phyloP scores from a whole-genome alignment of 35 echinoderm and acorn worm species.

The Heliocidaris tuberculata region DNA sequence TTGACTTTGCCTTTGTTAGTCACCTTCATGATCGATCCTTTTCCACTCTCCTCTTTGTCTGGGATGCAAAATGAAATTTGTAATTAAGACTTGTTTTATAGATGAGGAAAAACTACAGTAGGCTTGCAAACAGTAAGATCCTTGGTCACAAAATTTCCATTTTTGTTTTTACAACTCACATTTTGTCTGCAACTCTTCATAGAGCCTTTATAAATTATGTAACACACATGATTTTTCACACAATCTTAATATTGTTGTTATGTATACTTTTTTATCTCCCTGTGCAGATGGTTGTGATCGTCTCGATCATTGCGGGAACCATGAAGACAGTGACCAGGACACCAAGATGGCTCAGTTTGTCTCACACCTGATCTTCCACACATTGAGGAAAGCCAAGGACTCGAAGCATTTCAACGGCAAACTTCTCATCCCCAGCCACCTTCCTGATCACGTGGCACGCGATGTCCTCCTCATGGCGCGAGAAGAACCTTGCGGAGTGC shows the following conservation, averaged over 20 bases:
- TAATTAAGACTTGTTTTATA: no score
- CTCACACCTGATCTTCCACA: conserved; percentile 60
- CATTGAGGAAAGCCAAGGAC: conserved; percentile 60
- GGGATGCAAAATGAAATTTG: no score
- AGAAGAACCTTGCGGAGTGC: conserved; percentile 88
- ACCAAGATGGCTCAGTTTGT: conserved; percentile 72
- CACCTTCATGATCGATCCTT: background rate
- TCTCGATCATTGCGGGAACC: conserved; percentile 51
- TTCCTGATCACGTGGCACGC: conserved; percentile 65
- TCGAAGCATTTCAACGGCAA: conserved; percentile 29
- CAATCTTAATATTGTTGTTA: no score
- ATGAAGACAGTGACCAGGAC: conserved; percentile 68
- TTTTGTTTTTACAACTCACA: no score
- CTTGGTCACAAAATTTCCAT: no score
- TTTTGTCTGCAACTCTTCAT: no score
- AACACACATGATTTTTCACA: no score
- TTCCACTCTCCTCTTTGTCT: no score
- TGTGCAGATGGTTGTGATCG: conserved; percentile 51
- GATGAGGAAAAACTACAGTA: no score
- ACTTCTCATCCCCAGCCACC: conserved; percentile 73
- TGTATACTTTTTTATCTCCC: conserved; percentile 40
- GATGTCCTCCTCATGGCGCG: conserved; percentile 82
- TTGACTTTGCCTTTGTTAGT: background rate
- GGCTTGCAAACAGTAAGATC: no score
- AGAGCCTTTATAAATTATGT: no score